Percentiles rank a stretch among this genome's conserved stretches.
Evolutionary conservation across 2,888 invertebrate species (phyloP).

Genomic region (Venusia cambrica): DNA sequence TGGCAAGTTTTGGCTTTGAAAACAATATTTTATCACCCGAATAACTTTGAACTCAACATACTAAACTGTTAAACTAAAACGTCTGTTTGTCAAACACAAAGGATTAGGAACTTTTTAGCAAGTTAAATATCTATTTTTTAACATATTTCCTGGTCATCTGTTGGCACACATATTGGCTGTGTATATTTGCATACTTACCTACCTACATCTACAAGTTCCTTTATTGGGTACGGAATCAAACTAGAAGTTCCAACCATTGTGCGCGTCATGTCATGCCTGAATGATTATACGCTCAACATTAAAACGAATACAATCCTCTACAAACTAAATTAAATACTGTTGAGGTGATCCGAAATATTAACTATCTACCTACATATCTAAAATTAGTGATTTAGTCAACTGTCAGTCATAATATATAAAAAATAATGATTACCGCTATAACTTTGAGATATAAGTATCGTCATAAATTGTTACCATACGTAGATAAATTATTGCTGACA

Average conservation of each 20-base stretch:
- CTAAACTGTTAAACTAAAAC: too few species aligned
- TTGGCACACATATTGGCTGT: too few species aligned
- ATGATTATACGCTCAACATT: not conserved
- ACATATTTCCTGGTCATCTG: constrained; percentile 23
- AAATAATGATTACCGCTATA: constrained; percentile 2
- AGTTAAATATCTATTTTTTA: too few species aligned
- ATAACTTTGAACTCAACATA: too few species aligned
- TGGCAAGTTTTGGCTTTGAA: too few species aligned
- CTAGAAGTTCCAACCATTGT: constrained; percentile 9
- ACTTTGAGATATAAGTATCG: constrained; percentile 10
- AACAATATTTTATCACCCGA: too few species aligned
- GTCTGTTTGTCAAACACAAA: too few species aligned
- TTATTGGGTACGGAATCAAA: constrained; percentile 16
- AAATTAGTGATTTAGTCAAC: constrained; percentile 15
- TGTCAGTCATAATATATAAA: constrained; percentile 17
- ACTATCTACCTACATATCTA: not conserved
- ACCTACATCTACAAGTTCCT: too few species aligned
- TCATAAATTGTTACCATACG: too few species aligned
- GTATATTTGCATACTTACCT: constrained; percentile 23
- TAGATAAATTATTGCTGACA: too few species aligned
- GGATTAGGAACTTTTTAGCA: too few species aligned
- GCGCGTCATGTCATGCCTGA: not conserved
- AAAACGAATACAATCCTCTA: constrained; percentile 7
- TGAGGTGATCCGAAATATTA: constrained; percentile 7
- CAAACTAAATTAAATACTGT: constrained; percentile 14